Evolutionary conservation across 2,113 vertebrate genomes (phyloP).

Genomic region (Scatophagus argus): DNA sequence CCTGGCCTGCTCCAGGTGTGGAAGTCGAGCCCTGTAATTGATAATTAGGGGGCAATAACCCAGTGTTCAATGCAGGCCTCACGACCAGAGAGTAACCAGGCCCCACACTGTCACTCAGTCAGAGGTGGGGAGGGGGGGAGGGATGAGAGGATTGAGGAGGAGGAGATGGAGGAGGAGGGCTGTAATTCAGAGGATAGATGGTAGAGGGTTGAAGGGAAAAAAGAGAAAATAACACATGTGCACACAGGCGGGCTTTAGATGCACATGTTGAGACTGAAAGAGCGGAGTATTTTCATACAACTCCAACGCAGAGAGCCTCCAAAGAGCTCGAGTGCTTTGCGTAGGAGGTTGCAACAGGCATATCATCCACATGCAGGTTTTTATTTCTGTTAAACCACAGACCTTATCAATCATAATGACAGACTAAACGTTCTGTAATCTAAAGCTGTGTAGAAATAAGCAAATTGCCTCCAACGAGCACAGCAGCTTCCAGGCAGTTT

Average conservation of each 20-base stretch:
- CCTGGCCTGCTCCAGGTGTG: constrained; percentile 82
- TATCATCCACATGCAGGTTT: neutral
- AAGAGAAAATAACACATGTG: constrained; percentile 29
- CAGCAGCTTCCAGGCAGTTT: neutral
- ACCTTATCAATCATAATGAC: constrained; percentile 40
- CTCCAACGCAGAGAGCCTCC: constrained; percentile 36
- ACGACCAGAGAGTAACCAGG: constrained; percentile 69
- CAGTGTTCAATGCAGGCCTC: constrained; percentile 69
- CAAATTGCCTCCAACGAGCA: constrained; percentile 28
- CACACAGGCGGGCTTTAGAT: constrained; percentile 18
- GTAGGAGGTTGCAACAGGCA: neutral
- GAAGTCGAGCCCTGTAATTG: constrained; percentile 81
- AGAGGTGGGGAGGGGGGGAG: constrained; percentile 4
- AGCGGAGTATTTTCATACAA: constrained; percentile 1
- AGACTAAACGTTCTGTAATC: constrained; percentile 28
- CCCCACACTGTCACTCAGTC: constrained; percentile 70
- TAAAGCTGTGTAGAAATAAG: constrained; percentile 23
- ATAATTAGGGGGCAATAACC: constrained; percentile 86
- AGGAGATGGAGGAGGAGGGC: neutral
- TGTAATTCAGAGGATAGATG: constrained; percentile 33
- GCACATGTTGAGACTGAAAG: constrained; percentile 26
- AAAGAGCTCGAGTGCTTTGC: constrained; percentile 31
- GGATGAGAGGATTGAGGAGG: constrained; percentile 41
- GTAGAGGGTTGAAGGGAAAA: neutral
- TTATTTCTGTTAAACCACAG: constrained; percentile 69